phyloP scores from a whole-genome alignment of 64 coral and sea anemone genomes.

The Exaiptasia diaphana region DNA sequence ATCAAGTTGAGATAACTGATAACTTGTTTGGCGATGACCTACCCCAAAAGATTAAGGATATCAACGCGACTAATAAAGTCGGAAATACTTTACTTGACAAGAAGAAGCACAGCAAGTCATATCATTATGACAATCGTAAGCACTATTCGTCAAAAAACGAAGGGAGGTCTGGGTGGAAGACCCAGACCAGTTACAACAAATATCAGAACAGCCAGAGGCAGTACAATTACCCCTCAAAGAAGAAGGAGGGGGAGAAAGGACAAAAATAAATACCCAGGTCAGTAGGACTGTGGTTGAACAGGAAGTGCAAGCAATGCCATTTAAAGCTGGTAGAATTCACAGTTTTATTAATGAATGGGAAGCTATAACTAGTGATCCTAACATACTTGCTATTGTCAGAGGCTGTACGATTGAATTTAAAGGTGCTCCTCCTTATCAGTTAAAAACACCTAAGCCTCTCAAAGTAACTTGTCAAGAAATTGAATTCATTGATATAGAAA shows the following conservation, averaged over 20 bases:
- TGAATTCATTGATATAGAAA: background rate
- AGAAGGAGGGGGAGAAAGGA: background rate
- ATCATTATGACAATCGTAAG: background rate
- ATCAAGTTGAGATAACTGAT: background rate
- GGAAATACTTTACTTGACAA: background rate
- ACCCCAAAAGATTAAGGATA: constrained; percentile 1
- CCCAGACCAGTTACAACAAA: background rate
- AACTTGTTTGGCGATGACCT: constrained; percentile 48
- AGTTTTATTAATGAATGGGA: background rate
- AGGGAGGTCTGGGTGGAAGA: background rate
- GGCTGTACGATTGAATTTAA: constrained; percentile 14
- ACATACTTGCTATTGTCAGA: background rate
- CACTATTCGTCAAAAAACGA: background rate
- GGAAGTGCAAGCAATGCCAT: background rate
- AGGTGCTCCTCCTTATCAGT: background rate
- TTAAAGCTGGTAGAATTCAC: background rate
- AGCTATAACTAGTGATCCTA: background rate
- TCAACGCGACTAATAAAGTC: background rate
- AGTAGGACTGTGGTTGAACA: background rate
- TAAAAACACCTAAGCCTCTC: background rate
- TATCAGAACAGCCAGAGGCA: background rate
- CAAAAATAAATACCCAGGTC: background rate
- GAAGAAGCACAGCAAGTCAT: background rate
- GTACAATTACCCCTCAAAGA: background rate
- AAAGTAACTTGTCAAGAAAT: background rate